Evolutionary conservation across 2,888 invertebrate species (phyloP), one percentile per base, ranked within the genome.

Genomic region (Standfussiana lucernea): DNA sequence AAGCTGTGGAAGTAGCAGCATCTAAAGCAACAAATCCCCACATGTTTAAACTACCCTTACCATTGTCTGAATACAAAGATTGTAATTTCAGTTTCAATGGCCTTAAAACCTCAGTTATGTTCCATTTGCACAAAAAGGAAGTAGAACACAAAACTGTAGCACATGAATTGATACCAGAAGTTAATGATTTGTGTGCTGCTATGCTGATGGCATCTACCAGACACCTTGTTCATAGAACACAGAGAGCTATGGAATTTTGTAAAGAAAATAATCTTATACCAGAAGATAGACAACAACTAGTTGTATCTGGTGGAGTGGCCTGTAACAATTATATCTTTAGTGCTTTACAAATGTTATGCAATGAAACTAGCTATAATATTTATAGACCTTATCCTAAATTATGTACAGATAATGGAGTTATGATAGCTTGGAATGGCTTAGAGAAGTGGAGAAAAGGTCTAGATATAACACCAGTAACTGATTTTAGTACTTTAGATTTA

Each of bases 361-460:
- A 97, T 74, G 97, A 98, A 86, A 97, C 97, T 90, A 97, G 97
- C 24, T 99, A 98, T 91, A 95, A 96, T 89, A 96, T 99, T 56
- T 97, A 97, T 74, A 97, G 98, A 85, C 99, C 99, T 13, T 97
- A 98, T 1, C 98, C 98, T 56, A 97, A 97, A 89, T 97, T 99
- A 59, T 99, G 99, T 93, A 99, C 99, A 0, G 99, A 99, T 94
- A 99, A 99, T 97, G 99, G 99, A 35, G 98, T 99, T 45, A 99
- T 99, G 99, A 99, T 99, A 91, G 99, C 99, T 47, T 99, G 99
- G 99, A 99, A 99, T 97, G 99, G 99, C 7, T 97, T 99, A 72
- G 99, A 99, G 94, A 98, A 98, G 93, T 98, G 97, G 96, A 94
- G 90, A 80, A 94, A 93, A 76, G 94, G 97, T 35, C 87, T 95